These are phyloP conservation scores for Hemiscyllium ocellatum DNA, from an alignment of 2,113 vertebrate genomes.

Conservation along the genomic window DNA sequence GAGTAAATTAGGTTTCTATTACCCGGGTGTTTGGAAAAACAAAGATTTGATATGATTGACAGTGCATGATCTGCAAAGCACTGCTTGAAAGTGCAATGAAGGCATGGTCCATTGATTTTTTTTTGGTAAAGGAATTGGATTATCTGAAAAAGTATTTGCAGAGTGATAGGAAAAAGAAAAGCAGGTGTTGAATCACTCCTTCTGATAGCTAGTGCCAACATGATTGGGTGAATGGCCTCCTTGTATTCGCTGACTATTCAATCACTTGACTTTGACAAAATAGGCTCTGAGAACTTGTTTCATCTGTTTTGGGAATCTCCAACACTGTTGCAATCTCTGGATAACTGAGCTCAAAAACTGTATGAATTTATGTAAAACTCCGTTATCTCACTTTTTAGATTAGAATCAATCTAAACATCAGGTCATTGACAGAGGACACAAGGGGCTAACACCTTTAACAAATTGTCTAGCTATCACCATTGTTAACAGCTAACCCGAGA, in stretches of 20 bases:
- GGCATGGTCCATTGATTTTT: not conserved
- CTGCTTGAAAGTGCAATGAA: not conserved
- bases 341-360: too few species aligned
- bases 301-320: not conserved
- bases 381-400: too few species aligned
- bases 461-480: too few species aligned
- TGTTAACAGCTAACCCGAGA: too few species aligned
- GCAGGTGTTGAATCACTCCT: not conserved
- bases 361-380: too few species aligned
- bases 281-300: not conserved
- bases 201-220: not conserved
- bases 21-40: not conserved
- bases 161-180: not conserved
- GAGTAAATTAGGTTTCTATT: not conserved
- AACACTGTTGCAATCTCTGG: not conserved
- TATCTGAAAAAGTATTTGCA: not conserved
- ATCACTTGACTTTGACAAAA: not conserved
- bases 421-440: too few species aligned
- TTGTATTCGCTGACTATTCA: not conserved
- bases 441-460: too few species aligned
- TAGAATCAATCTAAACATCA: too few species aligned
- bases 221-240: not conserved
- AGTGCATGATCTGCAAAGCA: not conserved
- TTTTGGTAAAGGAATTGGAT: not conserved
- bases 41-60: too few species aligned